phyloP scores from a whole-genome alignment of 1,140 invertebrate genomes.

The Panagrolaimus sp. region DNA sequence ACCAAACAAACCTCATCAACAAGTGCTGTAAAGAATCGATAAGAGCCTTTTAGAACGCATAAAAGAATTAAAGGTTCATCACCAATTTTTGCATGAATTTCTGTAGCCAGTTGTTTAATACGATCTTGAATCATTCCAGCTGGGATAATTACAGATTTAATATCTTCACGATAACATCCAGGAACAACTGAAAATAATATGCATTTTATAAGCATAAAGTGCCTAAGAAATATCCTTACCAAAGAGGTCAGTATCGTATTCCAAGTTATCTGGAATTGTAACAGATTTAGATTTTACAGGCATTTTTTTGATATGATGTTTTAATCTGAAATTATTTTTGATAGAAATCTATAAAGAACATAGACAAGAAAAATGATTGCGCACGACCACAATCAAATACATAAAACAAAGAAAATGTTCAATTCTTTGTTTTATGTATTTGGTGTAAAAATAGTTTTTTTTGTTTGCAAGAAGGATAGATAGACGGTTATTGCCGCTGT shows the following conservation, averaged over 20 bases:
- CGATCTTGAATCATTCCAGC: conserved; percentile 65
- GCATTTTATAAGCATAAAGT: too few relatives aligned
- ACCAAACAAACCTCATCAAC: conserved; percentile 65
- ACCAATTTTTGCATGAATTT: conserved; percentile 63
- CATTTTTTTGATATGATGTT: too few relatives aligned
- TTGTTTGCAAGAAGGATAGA: too few relatives aligned
- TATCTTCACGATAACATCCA: conserved; percentile 63
- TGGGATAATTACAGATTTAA: conserved; percentile 64
- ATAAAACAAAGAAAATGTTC: too few relatives aligned
- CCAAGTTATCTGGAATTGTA: conserved; percentile 61
- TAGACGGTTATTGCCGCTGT: too few relatives aligned
- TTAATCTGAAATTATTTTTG: too few relatives aligned
- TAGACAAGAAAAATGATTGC: too few relatives aligned
- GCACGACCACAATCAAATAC: too few relatives aligned
- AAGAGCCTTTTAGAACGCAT: conserved; percentile 67
- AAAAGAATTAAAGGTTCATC: conserved; percentile 63
- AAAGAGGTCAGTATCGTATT: conserved; percentile 11
- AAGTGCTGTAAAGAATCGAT: conserved; percentile 66
- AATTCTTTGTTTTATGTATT: too few relatives aligned
- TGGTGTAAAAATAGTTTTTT: too few relatives aligned
- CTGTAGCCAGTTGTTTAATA: conserved; percentile 62
- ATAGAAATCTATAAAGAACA: too few relatives aligned
- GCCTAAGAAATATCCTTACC: too few relatives aligned
- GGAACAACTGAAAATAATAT: conserved; percentile 61
- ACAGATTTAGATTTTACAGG: not conserved